Conservation (phyloP, 2,113 vertebrate species). For the Dipodomys ordii region DNA sequence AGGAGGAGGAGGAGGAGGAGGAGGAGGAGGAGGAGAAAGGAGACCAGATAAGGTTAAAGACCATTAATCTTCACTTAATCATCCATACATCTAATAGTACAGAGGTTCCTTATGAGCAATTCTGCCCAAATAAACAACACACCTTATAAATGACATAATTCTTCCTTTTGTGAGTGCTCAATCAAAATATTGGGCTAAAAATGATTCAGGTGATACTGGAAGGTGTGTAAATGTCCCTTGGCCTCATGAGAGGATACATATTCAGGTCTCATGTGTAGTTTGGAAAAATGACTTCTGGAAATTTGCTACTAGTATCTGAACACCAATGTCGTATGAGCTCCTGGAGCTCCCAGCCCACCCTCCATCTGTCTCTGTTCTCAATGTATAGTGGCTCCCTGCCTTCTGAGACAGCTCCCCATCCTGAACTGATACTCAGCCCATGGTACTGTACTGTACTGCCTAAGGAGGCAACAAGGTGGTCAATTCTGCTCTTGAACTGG, state of each 20-base stretch:
- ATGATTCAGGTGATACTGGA: not conserved
- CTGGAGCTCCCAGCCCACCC: conserved; percentile 61
- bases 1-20: not conserved
- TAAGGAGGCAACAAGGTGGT: not conserved
- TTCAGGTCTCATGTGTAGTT: not conserved
- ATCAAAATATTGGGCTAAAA: conserved; percentile 14
- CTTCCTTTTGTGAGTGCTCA: not conserved
- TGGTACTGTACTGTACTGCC: not conserved
- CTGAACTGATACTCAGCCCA: conserved; percentile 56
- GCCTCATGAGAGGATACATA: not conserved
- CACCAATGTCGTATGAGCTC: conserved; percentile 12
- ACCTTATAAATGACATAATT: not conserved
- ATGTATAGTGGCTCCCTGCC: conserved; percentile 30
- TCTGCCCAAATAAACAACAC: not conserved
- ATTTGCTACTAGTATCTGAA: not conserved
- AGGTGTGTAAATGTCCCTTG: not conserved
- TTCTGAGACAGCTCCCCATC: conserved; percentile 63
- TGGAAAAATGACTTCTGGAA: conserved; percentile 57
- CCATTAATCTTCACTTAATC: not conserved
- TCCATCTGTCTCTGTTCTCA: conserved; percentile 59
- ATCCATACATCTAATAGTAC: not conserved
- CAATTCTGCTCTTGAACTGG: conserved; percentile 34
- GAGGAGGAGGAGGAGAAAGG: not conserved
- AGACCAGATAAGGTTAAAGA: not conserved
- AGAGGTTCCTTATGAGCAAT: not conserved